Evolutionary conservation across 2,797 vertebrate genomes (phyloP).

Genomic region (Eutrigla gurnardus): DNA sequence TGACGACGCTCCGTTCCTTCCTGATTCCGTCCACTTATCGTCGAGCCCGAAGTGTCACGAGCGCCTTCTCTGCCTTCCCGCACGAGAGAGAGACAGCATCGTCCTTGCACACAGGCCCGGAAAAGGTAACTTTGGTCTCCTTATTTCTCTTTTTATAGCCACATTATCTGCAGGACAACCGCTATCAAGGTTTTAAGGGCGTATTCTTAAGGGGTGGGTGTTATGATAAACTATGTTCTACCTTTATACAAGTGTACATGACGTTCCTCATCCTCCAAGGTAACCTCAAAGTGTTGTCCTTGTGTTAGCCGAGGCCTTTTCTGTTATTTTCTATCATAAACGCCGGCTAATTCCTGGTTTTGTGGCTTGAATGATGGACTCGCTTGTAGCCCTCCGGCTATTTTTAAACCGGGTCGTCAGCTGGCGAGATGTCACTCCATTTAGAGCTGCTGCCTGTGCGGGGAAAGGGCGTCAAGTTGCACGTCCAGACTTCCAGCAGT

Average conservation of each 20-base stretch:
- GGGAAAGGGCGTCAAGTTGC: constrained; percentile 75
- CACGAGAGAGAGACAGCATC: constrained; percentile 66
- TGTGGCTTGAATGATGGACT: constrained; percentile 26
- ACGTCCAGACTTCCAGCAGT: constrained; percentile 38
- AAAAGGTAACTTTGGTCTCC: constrained; percentile 68
- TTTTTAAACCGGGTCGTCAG: constrained; percentile 80
- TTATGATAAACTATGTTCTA: background rate
- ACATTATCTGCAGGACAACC: rapidly evolving
- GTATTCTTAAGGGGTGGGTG: rapidly evolving
- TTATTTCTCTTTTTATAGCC: background rate
- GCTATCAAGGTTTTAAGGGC: rapidly evolving
- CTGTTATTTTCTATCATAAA: background rate
- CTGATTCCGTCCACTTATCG: constrained; percentile 72
- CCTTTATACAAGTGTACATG: background rate
- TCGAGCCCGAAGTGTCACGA: constrained; percentile 48
- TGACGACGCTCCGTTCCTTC: constrained; percentile 62
- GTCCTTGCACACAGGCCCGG: constrained; percentile 78
- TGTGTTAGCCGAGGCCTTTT: background rate
- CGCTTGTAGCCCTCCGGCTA: constrained; percentile 62
- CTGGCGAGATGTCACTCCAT: constrained; percentile 75
- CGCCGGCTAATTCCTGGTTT: background rate
- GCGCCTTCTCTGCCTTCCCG: constrained; percentile 75
- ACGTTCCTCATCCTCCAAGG: constrained; percentile 11
- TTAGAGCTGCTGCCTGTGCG: constrained; percentile 64
- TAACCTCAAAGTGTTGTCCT: constrained; percentile 33